These are phyloP conservation scores for Drosophila nikananu DNA, from an alignment of 1,140 invertebrate species.

Conservation along the genomic window DNA sequence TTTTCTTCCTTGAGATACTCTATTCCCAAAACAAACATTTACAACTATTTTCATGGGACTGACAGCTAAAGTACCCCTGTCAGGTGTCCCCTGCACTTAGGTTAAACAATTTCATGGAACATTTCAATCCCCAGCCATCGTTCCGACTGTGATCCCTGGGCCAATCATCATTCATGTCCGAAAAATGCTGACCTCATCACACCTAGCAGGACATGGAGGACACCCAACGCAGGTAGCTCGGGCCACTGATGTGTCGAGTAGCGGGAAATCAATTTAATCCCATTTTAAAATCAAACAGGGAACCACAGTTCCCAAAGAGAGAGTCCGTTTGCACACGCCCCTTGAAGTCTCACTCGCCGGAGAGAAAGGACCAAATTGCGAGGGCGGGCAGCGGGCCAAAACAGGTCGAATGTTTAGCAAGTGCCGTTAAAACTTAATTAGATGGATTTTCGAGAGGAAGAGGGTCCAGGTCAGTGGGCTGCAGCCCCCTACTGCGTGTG, in stretches of 20 bases:
- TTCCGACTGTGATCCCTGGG: slow-evolving; percentile 18
- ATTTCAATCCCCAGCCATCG: slow-evolving; percentile 58
- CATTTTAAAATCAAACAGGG: slow-evolving; percentile 72
- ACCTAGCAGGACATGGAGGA: slow-evolving; percentile 12
- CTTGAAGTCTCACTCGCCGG: slow-evolving; percentile 19
- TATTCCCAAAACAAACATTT: background rate
- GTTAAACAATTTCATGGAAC: slow-evolving; percentile 53
- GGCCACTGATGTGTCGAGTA: slow-evolving; percentile 46
- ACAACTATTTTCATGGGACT: background rate
- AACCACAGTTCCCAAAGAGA: slow-evolving; percentile 37
- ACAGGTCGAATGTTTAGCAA: slow-evolving; percentile 64
- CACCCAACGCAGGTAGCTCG: slow-evolving; percentile 37
- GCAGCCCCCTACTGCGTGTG: slow-evolving; percentile 68
- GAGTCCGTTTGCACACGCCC: slow-evolving; percentile 66
- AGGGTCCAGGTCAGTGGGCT: slow-evolving; percentile 31
- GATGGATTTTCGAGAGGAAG: slow-evolving; percentile 61
- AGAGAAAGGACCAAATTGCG: slow-evolving; percentile 14
- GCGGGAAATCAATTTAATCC: slow-evolving; percentile 82
- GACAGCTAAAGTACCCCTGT: slow-evolving; percentile 10
- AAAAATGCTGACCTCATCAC: slow-evolving; percentile 72
- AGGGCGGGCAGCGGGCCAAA: slow-evolving; percentile 11
- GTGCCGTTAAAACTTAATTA: slow-evolving; percentile 83
- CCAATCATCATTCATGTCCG: slow-evolving; percentile 48
- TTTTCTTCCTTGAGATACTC: background rate
- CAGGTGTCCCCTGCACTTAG: slow-evolving; percentile 6